A percentile compares a stretch with the other conserved stretches of the same genome.
Conservation (phyloP, 2,113 vertebrate species). For the Crotalus helleri region DNA sequence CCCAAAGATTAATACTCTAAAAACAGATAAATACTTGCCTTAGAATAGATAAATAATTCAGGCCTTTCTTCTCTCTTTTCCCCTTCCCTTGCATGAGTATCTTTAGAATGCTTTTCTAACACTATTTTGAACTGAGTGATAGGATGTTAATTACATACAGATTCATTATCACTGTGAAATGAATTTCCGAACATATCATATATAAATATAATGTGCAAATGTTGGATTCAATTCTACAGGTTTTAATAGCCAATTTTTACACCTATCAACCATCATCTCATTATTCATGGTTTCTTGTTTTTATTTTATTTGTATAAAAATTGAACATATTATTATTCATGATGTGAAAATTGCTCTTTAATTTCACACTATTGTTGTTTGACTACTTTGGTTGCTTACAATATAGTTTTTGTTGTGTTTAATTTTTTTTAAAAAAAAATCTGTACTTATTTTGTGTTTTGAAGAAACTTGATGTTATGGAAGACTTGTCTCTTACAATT, state of each 20-base stretch:
- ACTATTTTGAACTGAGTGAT: slow-evolving; percentile 36
- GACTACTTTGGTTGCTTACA: slow-evolving; percentile 1
- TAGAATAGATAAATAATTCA: slow-evolving; percentile 8
- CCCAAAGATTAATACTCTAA: slow-evolving; percentile 26
- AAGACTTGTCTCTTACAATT: not conserved
- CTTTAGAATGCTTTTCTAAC: slow-evolving; percentile 42
- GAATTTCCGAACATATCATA: slow-evolving; percentile 56
- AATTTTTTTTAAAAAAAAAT: not conserved
- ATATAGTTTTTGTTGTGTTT: not conserved
- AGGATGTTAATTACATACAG: slow-evolving; percentile 54
- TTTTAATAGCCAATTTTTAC: slow-evolving; percentile 51
- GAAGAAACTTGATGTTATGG: not conserved
- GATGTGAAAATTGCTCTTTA: slow-evolving; percentile 23
- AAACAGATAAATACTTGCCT: not conserved
- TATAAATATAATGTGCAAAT: slow-evolving; percentile 60
- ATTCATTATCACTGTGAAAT: slow-evolving; percentile 67
- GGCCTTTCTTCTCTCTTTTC: not conserved
- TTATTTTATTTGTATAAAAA: slow-evolving; percentile 41
- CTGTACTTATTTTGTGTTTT: not conserved
- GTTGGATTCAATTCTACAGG: slow-evolving; percentile 48
- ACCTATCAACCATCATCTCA: slow-evolving; percentile 52
- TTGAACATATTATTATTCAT: slow-evolving; percentile 30
- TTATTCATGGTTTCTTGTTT: slow-evolving; percentile 40
- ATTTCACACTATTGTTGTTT: slow-evolving; percentile 24
- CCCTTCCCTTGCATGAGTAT: not conserved